Base-by-base conservation (phyloP, 2,113 vertebrate species). In the Zosterops japonicus region DNA sequence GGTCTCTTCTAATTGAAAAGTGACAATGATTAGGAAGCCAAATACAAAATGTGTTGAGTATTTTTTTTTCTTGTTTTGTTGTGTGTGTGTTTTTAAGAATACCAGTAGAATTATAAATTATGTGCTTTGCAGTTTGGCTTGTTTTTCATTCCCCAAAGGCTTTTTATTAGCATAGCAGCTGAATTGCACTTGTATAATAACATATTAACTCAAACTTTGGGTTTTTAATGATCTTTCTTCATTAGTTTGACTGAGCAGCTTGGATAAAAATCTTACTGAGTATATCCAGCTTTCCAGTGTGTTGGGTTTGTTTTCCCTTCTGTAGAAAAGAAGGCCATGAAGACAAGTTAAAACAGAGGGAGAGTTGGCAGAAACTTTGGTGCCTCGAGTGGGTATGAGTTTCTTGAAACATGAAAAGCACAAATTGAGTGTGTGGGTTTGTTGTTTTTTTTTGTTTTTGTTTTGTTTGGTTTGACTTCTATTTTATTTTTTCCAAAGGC, bases 1-100 rank as follows among this genome's bases (percentile, higher is more conserved):
- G 96, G 95, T 96, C 95, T 96, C 39, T 90, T 27, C 91, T 97
- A 97, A 97, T 97, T 97, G 96, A 97, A 97, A 97, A 97, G 97
- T 97, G 74, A 89, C 36, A 93, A 95, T 96, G 96, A 97, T 97
- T 96, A 97, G 95, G 96, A 95, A 96, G 94, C 94, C 96, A 96
- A 96, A 97, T 74, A 97, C 93, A 90, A 88, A 96, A 96, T 94
- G 95, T 90, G 96, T 94, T 89, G 92, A 67, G 85, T 56, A 19
- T 74, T 50, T 82, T 95, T 94, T 91, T 90, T 78, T 69, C 44
- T 90, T 84, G 93, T 94, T 91, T 94, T 82, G 71, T 87, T 93
- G 61, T 74, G 90, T 92, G 93, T 94, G 94, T 95, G 67, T 90
- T 88, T 95, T 96, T 93, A 97, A 94, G 90, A 97, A 94, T 90